Evolutionary conservation across 1,140 invertebrate species (phyloP).

Genomic region (Drosophila saltans): DNA sequence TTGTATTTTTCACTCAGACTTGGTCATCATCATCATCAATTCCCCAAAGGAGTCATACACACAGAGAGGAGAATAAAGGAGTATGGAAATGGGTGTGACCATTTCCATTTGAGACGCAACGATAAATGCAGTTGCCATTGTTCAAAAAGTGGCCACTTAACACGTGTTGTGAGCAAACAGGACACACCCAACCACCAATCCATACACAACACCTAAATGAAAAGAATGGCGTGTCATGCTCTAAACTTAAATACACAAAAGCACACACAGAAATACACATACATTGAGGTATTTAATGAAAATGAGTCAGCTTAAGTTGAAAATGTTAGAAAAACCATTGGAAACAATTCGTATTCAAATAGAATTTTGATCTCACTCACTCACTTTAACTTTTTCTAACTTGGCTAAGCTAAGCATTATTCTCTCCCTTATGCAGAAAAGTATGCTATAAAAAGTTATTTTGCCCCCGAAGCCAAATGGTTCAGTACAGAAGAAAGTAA

Average conservation of each 20-base stretch:
- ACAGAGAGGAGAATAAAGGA: background rate
- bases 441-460: background rate
- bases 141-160: slow-evolving; percentile 22
- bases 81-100: background rate
- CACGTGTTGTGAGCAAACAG: slow-evolving; percentile 12
- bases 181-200: slow-evolving; percentile 1
- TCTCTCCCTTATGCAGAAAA: background rate
- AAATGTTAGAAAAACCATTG: background rate
- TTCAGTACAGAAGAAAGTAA: too few species aligned
- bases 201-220: background rate
- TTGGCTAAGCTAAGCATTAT: background rate
- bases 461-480: too few species aligned
- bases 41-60: slow-evolving; percentile 30
- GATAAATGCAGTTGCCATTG: slow-evolving; percentile 21
- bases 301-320: slow-evolving; percentile 6
- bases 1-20: background rate
- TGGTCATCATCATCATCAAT: slow-evolving; percentile 32
- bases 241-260: background rate
- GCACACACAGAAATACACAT: too few species aligned
- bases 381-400: background rate
- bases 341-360: slow-evolving; percentile 6
- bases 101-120: slow-evolving; percentile 11
- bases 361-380: background rate
- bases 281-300: background rate
- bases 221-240: slow-evolving; percentile 11